phyloP scores from a whole-genome alignment of 2,113 vertebrate genomes.

The Pycnonotus jocosus region DNA sequence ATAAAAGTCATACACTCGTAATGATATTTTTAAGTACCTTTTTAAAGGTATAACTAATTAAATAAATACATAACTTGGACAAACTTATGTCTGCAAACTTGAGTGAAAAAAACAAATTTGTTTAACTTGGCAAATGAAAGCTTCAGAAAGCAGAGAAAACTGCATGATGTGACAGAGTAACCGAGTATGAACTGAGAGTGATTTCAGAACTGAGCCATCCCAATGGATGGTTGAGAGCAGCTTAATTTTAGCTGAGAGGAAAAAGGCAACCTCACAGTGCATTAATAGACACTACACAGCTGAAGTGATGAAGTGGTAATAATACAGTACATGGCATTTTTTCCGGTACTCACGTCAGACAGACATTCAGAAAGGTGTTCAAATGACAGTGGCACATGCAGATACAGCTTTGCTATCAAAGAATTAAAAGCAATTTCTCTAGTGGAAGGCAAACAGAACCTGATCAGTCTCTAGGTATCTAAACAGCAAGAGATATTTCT shows the following conservation, averaged over 20 bases:
- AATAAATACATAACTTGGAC: background rate
- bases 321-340: background rate
- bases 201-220: no score
- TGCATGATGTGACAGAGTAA: background rate
- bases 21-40: background rate
- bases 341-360: background rate
- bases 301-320: background rate
- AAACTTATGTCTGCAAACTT: background rate
- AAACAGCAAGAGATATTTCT: background rate
- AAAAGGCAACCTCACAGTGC: background rate
- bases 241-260: background rate
- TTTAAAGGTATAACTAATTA: background rate
- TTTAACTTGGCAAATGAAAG: background rate
- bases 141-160: background rate
- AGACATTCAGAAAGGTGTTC: background rate
- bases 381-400: background rate
- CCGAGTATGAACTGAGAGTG: background rate
- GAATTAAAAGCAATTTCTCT: background rate
- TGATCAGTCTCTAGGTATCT: background rate
- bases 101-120: background rate
- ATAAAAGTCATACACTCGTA: background rate
- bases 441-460: background rate
- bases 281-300: background rate
- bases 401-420: background rate
- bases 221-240: background rate